These are phyloP conservation scores for Sycobia sp. DNA, from an alignment of 1,140 invertebrate genomes.

Conservation along the genomic window DNA sequence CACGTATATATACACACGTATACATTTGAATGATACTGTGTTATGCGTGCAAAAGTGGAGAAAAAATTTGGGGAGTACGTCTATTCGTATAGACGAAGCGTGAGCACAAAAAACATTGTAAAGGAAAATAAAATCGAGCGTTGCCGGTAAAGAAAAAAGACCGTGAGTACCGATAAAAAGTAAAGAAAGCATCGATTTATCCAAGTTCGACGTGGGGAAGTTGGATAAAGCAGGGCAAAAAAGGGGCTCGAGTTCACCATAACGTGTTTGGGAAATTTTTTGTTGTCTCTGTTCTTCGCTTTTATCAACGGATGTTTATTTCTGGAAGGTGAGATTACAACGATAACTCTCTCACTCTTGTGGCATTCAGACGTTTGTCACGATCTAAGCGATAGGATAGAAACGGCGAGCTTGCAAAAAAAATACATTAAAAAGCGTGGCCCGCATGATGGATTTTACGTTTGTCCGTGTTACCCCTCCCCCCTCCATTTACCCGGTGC, in stretches of 20 bases:
- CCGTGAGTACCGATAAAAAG: constrained; percentile 15
- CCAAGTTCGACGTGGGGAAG: not conserved
- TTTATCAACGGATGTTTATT: constrained; percentile 21
- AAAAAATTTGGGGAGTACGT: not conserved
- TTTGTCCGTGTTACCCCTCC: too few species aligned
- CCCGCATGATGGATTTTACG: constrained; percentile 4
- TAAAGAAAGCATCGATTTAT: constrained; percentile 18
- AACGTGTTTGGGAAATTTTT: not conserved
- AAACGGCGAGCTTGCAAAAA: not conserved
- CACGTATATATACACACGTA: too few species aligned
- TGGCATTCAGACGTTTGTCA: constrained; percentile 6
- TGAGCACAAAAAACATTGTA: too few species aligned
- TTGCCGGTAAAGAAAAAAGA: not conserved
- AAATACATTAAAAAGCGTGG: constrained; percentile 6
- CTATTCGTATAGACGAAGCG: not conserved
- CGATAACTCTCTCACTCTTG: constrained; percentile 18
- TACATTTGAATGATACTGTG: not conserved
- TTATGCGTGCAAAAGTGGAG: not conserved
- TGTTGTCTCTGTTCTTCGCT: constrained; percentile 8
- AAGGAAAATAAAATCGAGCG: not conserved
- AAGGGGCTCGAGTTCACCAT: not conserved
- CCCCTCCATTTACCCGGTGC: too few species aligned
- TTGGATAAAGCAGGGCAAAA: too few species aligned
- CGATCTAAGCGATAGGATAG: constrained; percentile 6
- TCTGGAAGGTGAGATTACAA: constrained; percentile 19